These are phyloP conservation scores for Pomacea canaliculata DNA, from an alignment of 2,888 invertebrate species.

Conservation along the genomic window DNA sequence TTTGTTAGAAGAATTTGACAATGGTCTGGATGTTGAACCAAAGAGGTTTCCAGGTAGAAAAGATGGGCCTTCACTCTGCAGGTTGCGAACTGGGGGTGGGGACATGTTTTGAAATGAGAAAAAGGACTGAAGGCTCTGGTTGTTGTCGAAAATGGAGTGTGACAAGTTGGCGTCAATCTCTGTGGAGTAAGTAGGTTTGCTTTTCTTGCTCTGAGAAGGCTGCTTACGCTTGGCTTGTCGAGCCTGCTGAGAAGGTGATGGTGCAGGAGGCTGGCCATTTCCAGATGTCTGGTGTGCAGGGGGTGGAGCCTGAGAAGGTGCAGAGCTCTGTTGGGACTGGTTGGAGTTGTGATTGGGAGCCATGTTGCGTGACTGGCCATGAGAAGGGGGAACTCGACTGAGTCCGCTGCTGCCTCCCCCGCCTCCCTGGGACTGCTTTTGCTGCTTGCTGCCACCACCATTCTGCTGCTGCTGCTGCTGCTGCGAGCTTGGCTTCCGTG, in stretches of 20 bases:
- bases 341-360: conserved; percentile 28
- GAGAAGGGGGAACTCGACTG: conserved; percentile 36
- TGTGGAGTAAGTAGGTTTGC: conserved; percentile 36
- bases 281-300: conserved; percentile 40
- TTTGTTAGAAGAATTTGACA: conserved; percentile 55
- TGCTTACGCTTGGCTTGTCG: conserved; percentile 35
- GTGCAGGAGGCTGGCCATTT: conserved; percentile 31
- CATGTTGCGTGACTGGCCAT: conserved; percentile 39
- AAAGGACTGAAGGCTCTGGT: conserved; percentile 61
- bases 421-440: conserved; percentile 17
- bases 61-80: conserved; percentile 61
- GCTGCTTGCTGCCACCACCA: conserved; percentile 6
- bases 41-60: conserved; percentile 63
- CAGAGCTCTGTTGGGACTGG: conserved; percentile 32
- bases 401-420: conserved; percentile 43
- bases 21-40: conserved; percentile 49
- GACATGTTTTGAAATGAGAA: conserved; percentile 60
- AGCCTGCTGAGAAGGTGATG: conserved; percentile 35
- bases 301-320: conserved; percentile 33
- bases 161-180: conserved; percentile 59
- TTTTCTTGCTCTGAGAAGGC: conserved; percentile 38
- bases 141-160: conserved; percentile 54
- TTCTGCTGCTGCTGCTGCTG: conserved; percentile 14
- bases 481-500: conserved; percentile 14
- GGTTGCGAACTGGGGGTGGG: conserved; percentile 58